Evolutionary conservation across 2,888 invertebrate genomes (phyloP), one percentile per base, ranked within the genome.

Genomic region (Fragum fragum): DNA sequence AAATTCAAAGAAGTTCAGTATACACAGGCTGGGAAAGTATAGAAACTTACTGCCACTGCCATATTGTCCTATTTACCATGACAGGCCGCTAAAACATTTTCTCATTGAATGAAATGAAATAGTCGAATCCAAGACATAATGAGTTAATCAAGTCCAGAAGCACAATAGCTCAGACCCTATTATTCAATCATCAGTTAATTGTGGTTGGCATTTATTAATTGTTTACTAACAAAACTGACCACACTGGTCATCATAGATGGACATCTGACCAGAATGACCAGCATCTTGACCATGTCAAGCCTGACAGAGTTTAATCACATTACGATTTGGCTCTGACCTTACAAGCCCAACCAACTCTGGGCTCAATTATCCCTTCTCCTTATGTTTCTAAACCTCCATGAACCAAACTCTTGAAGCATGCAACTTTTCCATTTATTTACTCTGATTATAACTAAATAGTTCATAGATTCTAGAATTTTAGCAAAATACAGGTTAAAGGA

Each of bases 171-270:
- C 23, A 42, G 66, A 42, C 21, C 66, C 36, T 42, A 42, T 66
- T 66, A 66, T 66, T 66, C 66, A 39, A 66, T 82, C 82, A 82
- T 28, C 82, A 68, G 63, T 68, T 82, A 73, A 83, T 80, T 79
- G 72, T 71, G 39, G 28, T 47, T 83, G 83, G 72, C 83, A 79
- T 83, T 83, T 77, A 83, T 83, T 79, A 83, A 83, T 83, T 83
- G 79, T 77, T 77, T 76, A 69, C 69, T 76, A 70, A 70, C 63
- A 66, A 16, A 66, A 52, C 61, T 73, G 73, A 53, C 66, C 73
- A 73, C 59, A 57, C 42, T 47, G 73, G 47, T 47, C 61, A 61
- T 59, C 61, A 21, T 36, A 63, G 32, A 61, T 61, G 61, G 61
- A 59, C 59, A 47, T 73, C 36, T 72, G 75, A 71, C 80, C 66